Conservation (phyloP, 2,888 invertebrate species). For the Nipponacmea schrenckii region DNA sequence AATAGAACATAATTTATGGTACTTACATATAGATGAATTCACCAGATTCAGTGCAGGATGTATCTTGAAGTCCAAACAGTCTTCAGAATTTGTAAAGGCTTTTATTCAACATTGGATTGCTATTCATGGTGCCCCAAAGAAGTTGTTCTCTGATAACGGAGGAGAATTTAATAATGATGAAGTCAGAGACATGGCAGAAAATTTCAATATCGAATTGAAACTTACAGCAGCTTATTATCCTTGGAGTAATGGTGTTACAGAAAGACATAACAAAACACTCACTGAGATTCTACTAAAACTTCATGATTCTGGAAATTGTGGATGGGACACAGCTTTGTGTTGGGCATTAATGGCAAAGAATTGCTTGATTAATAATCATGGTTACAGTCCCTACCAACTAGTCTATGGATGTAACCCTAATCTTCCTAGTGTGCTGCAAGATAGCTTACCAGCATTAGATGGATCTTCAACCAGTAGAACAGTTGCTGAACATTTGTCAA, state of each 20-base stretch:
- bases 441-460: conserved; percentile 21
- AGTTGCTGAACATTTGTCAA: conserved; percentile 17
- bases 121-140: conserved; percentile 21
- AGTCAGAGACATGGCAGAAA: conserved; percentile 26
- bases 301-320: conserved; percentile 21
- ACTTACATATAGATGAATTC: conserved; percentile 26
- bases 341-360: conserved; percentile 22
- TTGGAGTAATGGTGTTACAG: conserved; percentile 13
- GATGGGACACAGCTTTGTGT: conserved; percentile 21
- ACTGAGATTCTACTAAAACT: conserved; percentile 24
- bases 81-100: conserved; percentile 23
- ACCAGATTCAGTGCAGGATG: conserved; percentile 25
- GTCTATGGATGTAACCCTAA: conserved; percentile 25
- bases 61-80: conserved; percentile 19
- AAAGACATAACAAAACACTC: conserved; percentile 21
- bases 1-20: conserved; percentile 20
- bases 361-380: conserved; percentile 12
- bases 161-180: conserved; percentile 25
- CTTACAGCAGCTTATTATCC: conserved; percentile 15
- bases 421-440: conserved; percentile 19
- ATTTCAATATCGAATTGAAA: conserved; percentile 26
- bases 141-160: too few relatives aligned
- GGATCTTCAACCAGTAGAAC: conserved; percentile 14
- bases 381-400: conserved; percentile 21
- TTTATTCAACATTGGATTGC: conserved; percentile 23